phyloP scores from a whole-genome alignment of 1,140 invertebrate species.

The Pseudomyrmex dendroicus region DNA sequence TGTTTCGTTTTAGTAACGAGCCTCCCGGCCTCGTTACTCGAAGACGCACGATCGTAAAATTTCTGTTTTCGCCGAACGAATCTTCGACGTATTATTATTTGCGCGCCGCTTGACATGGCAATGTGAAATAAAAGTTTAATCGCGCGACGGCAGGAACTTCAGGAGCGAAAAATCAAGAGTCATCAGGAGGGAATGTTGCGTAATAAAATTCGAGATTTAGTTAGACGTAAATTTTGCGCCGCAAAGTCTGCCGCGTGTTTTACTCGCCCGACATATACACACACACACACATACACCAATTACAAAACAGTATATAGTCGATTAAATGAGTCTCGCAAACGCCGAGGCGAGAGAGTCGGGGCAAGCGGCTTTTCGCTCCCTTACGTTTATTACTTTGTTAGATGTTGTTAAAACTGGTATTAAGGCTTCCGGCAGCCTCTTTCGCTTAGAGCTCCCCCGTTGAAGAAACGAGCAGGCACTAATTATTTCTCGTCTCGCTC shows the following conservation, averaged over 20 bases:
- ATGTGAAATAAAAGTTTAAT: not conserved
- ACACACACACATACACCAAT: conserved; percentile 9
- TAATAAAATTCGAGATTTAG: not conserved
- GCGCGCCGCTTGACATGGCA: not conserved
- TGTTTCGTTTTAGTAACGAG: conserved; percentile 4
- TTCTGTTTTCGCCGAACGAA: conserved; percentile 4
- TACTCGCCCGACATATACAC: too few relatives aligned
- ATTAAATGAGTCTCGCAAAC: conserved; percentile 30
- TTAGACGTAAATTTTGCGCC: not conserved
- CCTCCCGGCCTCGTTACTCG: not conserved
- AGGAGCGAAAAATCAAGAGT: not conserved
- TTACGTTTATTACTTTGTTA: conserved; percentile 45
- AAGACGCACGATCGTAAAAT: conserved; percentile 18
- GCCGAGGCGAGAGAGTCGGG: not conserved
- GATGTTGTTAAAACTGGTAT: conserved; percentile 53
- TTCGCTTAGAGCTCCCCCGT: not conserved
- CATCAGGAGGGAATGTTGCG: too few relatives aligned
- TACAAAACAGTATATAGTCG: conserved; percentile 2
- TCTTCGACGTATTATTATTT: not conserved
- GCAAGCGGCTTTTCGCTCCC: conserved; percentile 17
- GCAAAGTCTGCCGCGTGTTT: not conserved
- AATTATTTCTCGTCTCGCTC: conserved; percentile 73
- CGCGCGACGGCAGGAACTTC: not conserved
- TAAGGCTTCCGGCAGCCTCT: not conserved
- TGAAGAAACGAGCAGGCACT: conserved; percentile 54